Evolutionary conservation across 2,888 invertebrate species (phyloP).

Genomic region (Eremobia ochroleuca): DNA sequence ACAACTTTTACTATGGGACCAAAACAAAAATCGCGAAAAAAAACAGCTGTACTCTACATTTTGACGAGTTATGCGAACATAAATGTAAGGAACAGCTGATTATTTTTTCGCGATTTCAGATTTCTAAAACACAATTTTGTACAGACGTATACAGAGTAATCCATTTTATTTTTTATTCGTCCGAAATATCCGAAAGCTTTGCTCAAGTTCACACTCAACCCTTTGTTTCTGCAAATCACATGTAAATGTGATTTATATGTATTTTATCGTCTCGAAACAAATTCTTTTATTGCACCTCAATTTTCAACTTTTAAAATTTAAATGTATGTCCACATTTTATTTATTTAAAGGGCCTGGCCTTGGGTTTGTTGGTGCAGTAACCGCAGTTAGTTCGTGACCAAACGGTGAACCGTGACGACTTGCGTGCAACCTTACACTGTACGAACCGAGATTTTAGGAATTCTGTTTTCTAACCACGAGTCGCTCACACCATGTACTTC

Average conservation of each 20-base stretch:
- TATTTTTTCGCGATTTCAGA: too few species aligned
- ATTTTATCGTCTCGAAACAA: conserved; percentile 45
- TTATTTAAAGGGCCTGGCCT: conserved; percentile 40
- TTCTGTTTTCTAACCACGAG: neutral
- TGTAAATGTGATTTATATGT: conserved; percentile 49
- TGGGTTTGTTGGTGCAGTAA: conserved; percentile 32
- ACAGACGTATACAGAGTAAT: conserved; percentile 5
- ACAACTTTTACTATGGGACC: too few species aligned
- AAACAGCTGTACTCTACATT: too few species aligned
- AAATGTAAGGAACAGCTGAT: too few species aligned
- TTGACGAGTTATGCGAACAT: too few species aligned
- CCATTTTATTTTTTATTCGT: conserved; percentile 1
- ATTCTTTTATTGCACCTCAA: conserved; percentile 38
- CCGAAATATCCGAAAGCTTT: conserved; percentile 4
- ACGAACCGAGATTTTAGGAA: conserved; percentile 19
- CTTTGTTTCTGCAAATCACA: conserved; percentile 44
- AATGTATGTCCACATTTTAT: conserved; percentile 24
- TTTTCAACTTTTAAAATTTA: conserved; percentile 35
- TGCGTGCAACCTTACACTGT: conserved; percentile 26
- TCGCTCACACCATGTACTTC: neutral
- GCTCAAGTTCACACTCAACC: conserved; percentile 20
- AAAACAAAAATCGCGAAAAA: too few species aligned
- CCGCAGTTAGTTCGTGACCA: conserved; percentile 51
- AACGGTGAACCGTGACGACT: conserved; percentile 20
- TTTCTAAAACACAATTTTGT: neutral